Percentiles rank a stretch among this genome's conserved stretches.
Conservation (phyloP, 2,888 invertebrate genomes). For the Mythimna impura region DNA sequence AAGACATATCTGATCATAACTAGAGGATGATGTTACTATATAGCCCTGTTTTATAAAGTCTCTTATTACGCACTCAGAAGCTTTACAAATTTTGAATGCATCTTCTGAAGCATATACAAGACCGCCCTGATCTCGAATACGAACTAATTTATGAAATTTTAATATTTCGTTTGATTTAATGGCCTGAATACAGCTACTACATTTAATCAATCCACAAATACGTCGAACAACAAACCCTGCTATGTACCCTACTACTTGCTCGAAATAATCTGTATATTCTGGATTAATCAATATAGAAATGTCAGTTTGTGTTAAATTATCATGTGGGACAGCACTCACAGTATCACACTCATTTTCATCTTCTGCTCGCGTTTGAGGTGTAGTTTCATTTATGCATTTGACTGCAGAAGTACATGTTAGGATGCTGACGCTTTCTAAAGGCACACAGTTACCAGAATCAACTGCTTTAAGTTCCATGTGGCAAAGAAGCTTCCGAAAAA, state of each 20-base stretch:
- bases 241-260: constrained; percentile 1
- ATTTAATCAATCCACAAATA: neutral
- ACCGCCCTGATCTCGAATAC: neutral
- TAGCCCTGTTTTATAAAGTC: no score
- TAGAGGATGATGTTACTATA: no score
- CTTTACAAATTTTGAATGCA: neutral
- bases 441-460: neutral
- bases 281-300: neutral
- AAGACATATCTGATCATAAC: no score
- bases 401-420: neutral
- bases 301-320: neutral
- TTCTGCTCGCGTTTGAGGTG: neutral
- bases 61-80: neutral
- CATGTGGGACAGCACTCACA: neutral
- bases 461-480: neutral
- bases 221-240: neutral
- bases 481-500: neutral
- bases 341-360: neutral
- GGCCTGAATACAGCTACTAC: neutral
- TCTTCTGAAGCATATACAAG: constrained; percentile 8
- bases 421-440: neutral
- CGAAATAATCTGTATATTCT: constrained; percentile 2
- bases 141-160: neutral
- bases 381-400: neutral
- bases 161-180: neutral